Conservation (phyloP, 2,888 invertebrate genomes). For the Amphipyra berbera region DNA sequence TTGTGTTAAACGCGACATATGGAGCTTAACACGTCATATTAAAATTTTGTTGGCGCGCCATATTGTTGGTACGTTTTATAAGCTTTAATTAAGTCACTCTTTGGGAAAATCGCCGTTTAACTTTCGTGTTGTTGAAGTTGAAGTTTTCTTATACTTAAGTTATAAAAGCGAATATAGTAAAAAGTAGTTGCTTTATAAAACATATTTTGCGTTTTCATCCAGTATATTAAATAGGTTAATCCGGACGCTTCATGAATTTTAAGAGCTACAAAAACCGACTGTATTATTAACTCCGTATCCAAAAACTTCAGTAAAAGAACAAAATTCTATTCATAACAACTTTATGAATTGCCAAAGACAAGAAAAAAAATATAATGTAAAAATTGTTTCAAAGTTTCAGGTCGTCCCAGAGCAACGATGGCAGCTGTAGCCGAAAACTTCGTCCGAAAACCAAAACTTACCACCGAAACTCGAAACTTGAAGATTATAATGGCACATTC, state of each 20-base stretch:
- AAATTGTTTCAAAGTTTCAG: constrained; percentile 54
- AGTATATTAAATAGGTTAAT: background rate
- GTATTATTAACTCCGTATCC: constrained; percentile 14
- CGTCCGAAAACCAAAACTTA: constrained; percentile 21
- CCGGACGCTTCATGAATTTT: constrained; percentile 1
- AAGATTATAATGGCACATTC: constrained; percentile 93
- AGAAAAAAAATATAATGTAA: constrained; percentile 40
- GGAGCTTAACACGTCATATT: constrained; percentile 46
- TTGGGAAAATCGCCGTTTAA: constrained; percentile 1
- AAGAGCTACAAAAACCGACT: constrained; percentile 4
- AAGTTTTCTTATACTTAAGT: no score
- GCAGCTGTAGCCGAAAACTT: constrained; percentile 45
- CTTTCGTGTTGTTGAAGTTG: no score
- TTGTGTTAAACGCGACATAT: constrained; percentile 37
- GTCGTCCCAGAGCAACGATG: constrained; percentile 28
- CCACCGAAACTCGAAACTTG: constrained; percentile 57
- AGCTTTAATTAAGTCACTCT: constrained; percentile 36
- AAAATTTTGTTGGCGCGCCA: constrained; percentile 30
- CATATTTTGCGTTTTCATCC: no score
- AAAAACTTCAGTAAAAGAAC: constrained; percentile 20
- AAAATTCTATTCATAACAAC: constrained; percentile 40
- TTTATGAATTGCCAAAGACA: constrained; percentile 35
- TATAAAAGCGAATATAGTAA: no score
- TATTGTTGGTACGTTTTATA: constrained; percentile 7
- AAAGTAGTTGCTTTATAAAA: no score